Conservation (phyloP, 2,888 invertebrate species). For the Rhopalosiphum nymphaeae region DNA sequence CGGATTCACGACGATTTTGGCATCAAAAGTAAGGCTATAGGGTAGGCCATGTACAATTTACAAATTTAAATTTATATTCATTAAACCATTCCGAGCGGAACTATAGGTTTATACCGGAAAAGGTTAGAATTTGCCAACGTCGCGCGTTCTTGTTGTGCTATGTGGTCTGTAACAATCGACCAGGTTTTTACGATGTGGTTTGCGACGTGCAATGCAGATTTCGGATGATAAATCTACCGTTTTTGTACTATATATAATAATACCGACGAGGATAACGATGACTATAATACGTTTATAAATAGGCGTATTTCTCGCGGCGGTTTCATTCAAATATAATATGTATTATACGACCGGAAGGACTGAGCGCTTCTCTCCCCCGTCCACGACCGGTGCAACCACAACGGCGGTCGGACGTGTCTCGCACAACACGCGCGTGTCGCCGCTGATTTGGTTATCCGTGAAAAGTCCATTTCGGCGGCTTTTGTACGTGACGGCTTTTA, state of each 20-base stretch:
- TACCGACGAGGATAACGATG: neutral
- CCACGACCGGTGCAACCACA: neutral
- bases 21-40: neutral
- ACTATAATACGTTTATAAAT: neutral
- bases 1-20: neutral
- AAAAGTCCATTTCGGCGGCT: neutral
- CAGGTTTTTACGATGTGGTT: neutral
- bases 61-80: neutral
- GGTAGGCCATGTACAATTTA: neutral
- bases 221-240: neutral
- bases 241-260: neutral
- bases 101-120: neutral
- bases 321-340: conserved; percentile 2
- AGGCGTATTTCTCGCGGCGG: neutral
- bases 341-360: neutral
- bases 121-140: neutral
- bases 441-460: neutral
- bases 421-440: neutral
- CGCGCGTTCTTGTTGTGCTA: neutral
- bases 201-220: too few species aligned
- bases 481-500: neutral
- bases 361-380: neutral
- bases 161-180: conserved; percentile 5
- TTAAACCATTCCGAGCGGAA: neutral
- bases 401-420: conserved; percentile 3